A percentile compares a stretch with the other conserved stretches of the same genome.
These are phyloP conservation scores for Taurulus bubalis DNA, from an alignment of 2,113 vertebrate species.

Conservation along the genomic window DNA sequence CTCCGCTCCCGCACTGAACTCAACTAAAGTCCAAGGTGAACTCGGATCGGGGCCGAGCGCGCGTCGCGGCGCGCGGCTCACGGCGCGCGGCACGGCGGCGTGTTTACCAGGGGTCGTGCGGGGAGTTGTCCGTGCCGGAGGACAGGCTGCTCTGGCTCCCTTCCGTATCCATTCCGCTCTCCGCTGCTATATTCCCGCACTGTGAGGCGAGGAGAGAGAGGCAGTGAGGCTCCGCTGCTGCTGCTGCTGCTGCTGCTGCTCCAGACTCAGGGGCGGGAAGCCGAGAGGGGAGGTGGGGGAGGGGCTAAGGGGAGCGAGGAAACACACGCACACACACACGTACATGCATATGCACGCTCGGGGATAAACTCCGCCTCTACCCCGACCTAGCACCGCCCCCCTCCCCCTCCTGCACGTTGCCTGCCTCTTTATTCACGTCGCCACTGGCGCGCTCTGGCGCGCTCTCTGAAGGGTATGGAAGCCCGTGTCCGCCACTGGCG, in stretches of 20 bases:
- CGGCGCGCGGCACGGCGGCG: conserved; percentile 41
- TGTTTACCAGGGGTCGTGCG: conserved; percentile 97
- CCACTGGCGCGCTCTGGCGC: conserved; percentile 49
- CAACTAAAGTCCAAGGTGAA: conserved; percentile 81
- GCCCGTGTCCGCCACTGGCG: too few species aligned
- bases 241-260: conserved; percentile 66
- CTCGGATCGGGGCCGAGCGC: conserved; percentile 61
- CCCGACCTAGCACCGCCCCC: conserved; percentile 56
- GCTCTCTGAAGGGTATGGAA: conserved; percentile 54
- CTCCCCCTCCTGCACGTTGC: conserved; percentile 56
- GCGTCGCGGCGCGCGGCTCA: conserved; percentile 28
- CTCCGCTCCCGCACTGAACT: conserved; percentile 76
- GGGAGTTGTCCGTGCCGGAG: conserved; percentile 92
- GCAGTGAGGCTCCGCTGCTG: conserved; percentile 78
- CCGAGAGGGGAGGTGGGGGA: conserved; percentile 29
- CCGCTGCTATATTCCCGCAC: conserved; percentile 84
- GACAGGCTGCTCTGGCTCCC: conserved; percentile 95
- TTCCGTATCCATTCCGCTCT: conserved; percentile 95
- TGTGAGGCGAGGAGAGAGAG: conserved; percentile 82
- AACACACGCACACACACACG: conserved; percentile 38
- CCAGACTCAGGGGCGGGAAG: conserved; percentile 83
- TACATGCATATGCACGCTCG: conserved; percentile 33
- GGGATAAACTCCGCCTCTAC: conserved; percentile 68
- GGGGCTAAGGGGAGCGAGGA: conserved; percentile 32
- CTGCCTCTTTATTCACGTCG: conserved; percentile 65